Evolutionary conservation across 2,888 invertebrate species (phyloP).

Genomic region (Plebejus melissa): DNA sequence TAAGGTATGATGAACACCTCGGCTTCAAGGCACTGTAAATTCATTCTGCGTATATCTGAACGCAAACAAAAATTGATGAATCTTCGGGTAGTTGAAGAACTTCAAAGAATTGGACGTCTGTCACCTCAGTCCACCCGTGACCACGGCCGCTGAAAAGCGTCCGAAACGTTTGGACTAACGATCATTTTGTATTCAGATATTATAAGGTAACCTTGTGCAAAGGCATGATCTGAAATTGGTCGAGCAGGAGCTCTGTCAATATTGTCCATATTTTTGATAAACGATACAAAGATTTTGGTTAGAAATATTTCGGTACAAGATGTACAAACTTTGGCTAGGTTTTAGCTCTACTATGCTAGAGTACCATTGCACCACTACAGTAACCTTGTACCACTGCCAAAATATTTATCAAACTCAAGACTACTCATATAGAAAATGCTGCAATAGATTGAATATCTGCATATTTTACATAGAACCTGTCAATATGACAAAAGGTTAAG

Average conservation of each 20-base stretch:
- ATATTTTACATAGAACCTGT: neutral
- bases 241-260: neutral
- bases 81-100: too few species aligned
- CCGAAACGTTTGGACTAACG: too few species aligned
- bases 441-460: neutral
- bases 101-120: too few species aligned
- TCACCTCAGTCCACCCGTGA: too few species aligned
- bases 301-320: neutral
- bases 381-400: neutral
- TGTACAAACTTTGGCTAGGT: neutral
- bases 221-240: neutral
- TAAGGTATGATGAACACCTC: too few species aligned
- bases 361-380: constrained; percentile 4
- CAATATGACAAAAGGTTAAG: neutral
- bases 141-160: too few species aligned
- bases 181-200: neutral
- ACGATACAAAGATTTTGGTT: neutral
- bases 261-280: neutral
- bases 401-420: constrained; percentile 6
- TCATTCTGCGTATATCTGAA: too few species aligned
- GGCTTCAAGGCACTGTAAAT: too few species aligned
- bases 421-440: neutral
- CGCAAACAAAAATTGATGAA: too few species aligned
- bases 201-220: neutral
- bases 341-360: neutral